phyloP scores from a whole-genome alignment of 92 coral and sea anemone species.

The Phenganax subtilis region DNA sequence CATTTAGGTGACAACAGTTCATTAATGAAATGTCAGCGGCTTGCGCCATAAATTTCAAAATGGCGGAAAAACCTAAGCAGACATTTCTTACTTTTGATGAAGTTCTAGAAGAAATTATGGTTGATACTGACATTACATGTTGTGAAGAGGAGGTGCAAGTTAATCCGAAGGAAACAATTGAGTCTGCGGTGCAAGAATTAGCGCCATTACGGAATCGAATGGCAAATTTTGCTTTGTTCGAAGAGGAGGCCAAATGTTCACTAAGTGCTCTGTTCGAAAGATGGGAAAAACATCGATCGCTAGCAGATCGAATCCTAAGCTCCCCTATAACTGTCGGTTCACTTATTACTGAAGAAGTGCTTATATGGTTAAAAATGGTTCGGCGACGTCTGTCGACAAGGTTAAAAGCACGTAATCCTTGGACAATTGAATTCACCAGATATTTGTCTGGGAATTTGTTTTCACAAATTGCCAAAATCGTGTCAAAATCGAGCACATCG shows the following conservation, averaged over 20 bases:
- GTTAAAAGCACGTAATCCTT: slow-evolving; percentile 50
- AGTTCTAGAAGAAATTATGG: slow-evolving; percentile 12
- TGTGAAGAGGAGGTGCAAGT: neutral
- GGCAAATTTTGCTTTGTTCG: slow-evolving; percentile 33
- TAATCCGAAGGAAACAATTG: slow-evolving; percentile 13
- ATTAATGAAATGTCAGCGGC: slow-evolving; percentile 4
- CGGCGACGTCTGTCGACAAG: slow-evolving; percentile 44
- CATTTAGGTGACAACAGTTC: slow-evolving; percentile 14
- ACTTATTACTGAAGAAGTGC: slow-evolving; percentile 37
- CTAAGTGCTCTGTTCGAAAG: slow-evolving; percentile 23
- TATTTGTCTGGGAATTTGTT: slow-evolving; percentile 53
- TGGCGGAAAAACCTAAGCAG: slow-evolving; percentile 10
- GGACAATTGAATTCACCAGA: slow-evolving; percentile 50
- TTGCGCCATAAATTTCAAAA: neutral
- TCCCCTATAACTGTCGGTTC: slow-evolving; percentile 38
- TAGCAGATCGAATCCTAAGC: slow-evolving; percentile 39
- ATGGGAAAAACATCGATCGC: slow-evolving; percentile 38
- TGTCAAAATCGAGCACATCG: slow-evolving; percentile 43
- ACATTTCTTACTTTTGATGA: slow-evolving; percentile 13
- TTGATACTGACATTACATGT: neutral
- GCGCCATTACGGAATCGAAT: neutral
- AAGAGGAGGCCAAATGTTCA: slow-evolving; percentile 34
- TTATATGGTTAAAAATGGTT: slow-evolving; percentile 45
- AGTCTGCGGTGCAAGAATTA: neutral
- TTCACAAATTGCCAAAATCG: slow-evolving; percentile 28